A percentile compares a stretch with the other conserved stretches of the same genome.
Evolutionary conservation across 2,113 vertebrate genomes (phyloP).

Genomic region (Lagopus muta): DNA sequence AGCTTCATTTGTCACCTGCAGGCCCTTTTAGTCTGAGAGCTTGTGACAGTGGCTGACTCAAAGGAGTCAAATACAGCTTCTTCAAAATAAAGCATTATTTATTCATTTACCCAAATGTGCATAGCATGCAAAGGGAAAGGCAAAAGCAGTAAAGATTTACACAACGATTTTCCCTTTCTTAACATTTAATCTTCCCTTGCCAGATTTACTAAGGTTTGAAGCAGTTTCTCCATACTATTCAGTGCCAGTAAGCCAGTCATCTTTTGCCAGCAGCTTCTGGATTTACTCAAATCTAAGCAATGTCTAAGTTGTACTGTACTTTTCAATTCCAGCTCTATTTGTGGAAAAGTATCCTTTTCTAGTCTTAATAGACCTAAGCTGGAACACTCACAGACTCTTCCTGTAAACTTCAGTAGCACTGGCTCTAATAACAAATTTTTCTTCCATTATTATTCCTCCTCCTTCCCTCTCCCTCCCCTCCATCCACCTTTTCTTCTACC

Average conservation of each 20-base stretch:
- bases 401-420: background rate
- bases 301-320: background rate
- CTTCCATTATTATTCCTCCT: background rate
- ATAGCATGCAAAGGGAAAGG: background rate
- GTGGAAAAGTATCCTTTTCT: background rate
- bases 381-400: background rate
- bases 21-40: background rate
- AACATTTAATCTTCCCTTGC: background rate
- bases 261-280: background rate
- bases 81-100: background rate
- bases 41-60: background rate
- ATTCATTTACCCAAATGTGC: background rate
- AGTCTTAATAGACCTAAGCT: background rate
- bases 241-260: background rate
- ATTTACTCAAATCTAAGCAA: background rate
- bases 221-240: background rate
- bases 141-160: background rate
- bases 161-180: background rate
- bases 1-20: fast-evolving
- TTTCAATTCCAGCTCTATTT: background rate
- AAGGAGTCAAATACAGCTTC: background rate
- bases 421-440: background rate
- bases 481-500: background rate
- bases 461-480: too few species aligned
- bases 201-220: background rate